Base-by-base conservation (phyloP, 1,140 invertebrate species). In the Leptinotarsa defecta region DNA sequence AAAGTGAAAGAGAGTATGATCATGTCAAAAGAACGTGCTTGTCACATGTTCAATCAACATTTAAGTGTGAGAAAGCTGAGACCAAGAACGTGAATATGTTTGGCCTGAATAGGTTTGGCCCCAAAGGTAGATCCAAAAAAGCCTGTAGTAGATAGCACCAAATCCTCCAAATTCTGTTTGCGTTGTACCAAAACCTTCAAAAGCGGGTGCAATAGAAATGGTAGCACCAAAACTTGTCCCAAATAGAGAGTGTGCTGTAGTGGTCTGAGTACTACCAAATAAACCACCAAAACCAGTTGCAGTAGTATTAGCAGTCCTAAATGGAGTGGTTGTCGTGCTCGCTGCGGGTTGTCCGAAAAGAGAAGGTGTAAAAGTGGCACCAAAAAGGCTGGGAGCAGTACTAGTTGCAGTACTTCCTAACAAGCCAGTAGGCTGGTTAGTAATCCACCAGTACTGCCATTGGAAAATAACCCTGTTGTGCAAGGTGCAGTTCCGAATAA, bases 141-240 rank as follows among this genome's bases (percentile, higher is more conserved):
- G 15, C 84, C 84, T n/a, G 86, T 68, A 73, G 73, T 70, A 13
- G 80, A 84, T 24, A 85, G 87, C 81, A 11, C 89, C 89, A 84
- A 90, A 90, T 24, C 85, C 84, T 22, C 90, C 88, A 85, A 91
- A 91, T 15, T 87, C 87, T 62, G 62, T 61, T 19, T 74, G 76
- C 8, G 61, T 71, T 8, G 48, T 65, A 67, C 76, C 74, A 17
- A 92, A 68, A 22, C 75, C 72, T 6, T 74, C 76, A 83, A 81
- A 84, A 73, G 71, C 67, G 11, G 76, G 48, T 5, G 79, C 71
- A 48, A 75, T 75, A 3, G 79, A 77, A 0, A 76, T 74, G 3
- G 77, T 71, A 64, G 77, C 74, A 62, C 78, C 74, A 82, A 76
- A 86, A 49, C 83, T 76, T 83, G 79, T 75, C 1, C 83, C 84